Conservation (phyloP, 2,797 vertebrate genomes). For the Pipistrellus pygmaeus region DNA sequence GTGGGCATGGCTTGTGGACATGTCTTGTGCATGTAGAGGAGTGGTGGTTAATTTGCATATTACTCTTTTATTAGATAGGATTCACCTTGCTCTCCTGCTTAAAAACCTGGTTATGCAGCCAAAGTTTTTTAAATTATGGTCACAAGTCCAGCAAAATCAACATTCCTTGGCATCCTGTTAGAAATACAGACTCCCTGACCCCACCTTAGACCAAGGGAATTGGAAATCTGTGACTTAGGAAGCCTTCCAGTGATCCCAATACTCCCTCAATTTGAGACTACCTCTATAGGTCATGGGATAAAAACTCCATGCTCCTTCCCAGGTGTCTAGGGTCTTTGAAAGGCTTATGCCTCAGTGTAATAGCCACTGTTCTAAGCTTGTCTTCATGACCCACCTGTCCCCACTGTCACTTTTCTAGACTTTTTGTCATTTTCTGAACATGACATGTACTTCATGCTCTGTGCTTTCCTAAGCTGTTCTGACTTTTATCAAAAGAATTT, state of each 20-base stretch:
- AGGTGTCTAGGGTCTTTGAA: background rate
- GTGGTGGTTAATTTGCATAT: too few relatives aligned
- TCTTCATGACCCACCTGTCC: background rate
- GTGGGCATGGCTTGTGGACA: too few relatives aligned
- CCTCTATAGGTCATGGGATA: background rate
- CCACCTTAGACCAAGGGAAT: background rate
- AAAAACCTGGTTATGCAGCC: background rate
- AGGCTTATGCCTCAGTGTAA: background rate
- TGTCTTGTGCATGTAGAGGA: too few relatives aligned
- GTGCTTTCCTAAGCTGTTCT: background rate
- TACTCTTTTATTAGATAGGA: too few relatives aligned
- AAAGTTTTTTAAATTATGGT: background rate
- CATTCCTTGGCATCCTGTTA: background rate
- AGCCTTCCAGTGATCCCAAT: background rate
- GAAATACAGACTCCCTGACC: background rate
- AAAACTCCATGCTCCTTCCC: too few relatives aligned
- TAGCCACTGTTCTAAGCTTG: background rate
- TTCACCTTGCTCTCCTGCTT: background rate
- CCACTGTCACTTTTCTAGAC: background rate
- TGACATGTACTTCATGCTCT: background rate
- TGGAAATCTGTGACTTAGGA: background rate
- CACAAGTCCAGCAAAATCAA: too few relatives aligned
- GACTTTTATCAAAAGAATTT: background rate
- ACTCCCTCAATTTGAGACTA: background rate
- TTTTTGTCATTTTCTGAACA: background rate